Percentiles rank a stretch among this genome's conserved stretches.
Evolutionary conservation across 2,888 invertebrate species (phyloP).

Genomic region (Epinotia demarniana): DNA sequence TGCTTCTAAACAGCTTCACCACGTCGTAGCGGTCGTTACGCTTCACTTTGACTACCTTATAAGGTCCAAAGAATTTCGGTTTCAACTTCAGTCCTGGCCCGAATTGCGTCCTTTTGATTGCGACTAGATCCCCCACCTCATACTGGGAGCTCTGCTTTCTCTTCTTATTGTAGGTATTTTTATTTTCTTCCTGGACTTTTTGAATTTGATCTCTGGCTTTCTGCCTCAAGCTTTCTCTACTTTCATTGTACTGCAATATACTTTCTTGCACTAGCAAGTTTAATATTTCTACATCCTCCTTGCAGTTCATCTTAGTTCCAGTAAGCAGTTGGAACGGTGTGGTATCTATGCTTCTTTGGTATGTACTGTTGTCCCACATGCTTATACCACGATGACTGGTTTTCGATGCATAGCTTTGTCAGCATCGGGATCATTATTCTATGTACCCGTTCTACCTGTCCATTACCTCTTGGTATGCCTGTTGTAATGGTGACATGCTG

Average conservation of each 20-base stretch:
- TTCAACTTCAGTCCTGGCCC: conserved; percentile 11
- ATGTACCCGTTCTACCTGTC: conserved; percentile 60
- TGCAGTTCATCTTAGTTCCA: conserved; percentile 37
- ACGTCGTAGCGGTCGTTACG: conserved; percentile 13
- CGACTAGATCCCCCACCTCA: conserved; percentile 6
- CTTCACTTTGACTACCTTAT: conserved; percentile 8
- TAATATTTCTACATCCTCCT: conserved; percentile 34
- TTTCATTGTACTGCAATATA: not conserved
- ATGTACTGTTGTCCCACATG: conserved; percentile 35
- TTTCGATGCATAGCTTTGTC: conserved; percentile 57
- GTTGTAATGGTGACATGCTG: conserved; percentile 55
- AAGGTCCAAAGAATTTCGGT: conserved; percentile 11
- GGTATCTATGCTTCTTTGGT: conserved; percentile 33
- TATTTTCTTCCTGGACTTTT: conserved; percentile 35
- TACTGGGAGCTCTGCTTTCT: conserved; percentile 31
- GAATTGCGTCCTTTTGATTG: conserved; percentile 15
- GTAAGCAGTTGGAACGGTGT: conserved; percentile 34
- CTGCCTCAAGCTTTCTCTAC: conserved; percentile 19
- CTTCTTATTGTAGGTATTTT: conserved; percentile 24
- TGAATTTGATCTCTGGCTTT: conserved; percentile 22
- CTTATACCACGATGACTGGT: conserved; percentile 58
- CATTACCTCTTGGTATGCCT: conserved; percentile 54
- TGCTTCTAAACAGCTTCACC: not conserved
- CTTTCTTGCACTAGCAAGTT: conserved; percentile 22
- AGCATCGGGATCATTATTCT: conserved; percentile 55